Evolutionary conservation across 2,888 invertebrate genomes (phyloP), one percentile per base, ranked within the genome.

Genomic region (Bellardia bayeri): DNA sequence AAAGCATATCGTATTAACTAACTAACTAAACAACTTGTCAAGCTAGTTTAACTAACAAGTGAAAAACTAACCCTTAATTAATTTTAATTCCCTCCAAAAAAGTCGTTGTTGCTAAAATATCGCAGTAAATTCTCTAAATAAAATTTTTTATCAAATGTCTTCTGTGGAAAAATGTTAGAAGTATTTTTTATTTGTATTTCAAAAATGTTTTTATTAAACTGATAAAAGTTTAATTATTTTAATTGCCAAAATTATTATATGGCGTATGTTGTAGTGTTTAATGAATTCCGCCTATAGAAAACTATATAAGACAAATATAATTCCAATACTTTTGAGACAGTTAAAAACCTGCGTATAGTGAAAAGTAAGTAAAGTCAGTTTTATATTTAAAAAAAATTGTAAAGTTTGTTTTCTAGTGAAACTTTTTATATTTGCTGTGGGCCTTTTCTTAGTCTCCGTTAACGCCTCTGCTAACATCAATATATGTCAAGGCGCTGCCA

Each of bases 401-500:
- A 69, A 45, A 8, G 1, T 56, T 61, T 68, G 11, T 13, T 49
- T 87, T 84, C 2, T n/a, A 89, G 89, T 89, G 89, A 87, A 87
- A 80, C 42, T 78, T 64, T 13, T 88, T 1, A 30, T 88, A 14
- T 74, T 82, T 11, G 63, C 51, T n/a, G 7, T 81, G 5, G 30
- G 76, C n/a, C 40, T 81, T 30, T 66, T 82, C 8, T 49, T 72
- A 30, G 56, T 30, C 11, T 82, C 64, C 6, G 2, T 14, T 61
- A n/a, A 54, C 0, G 5, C 14, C 9, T 76, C 69, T 1, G 64
- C 9, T 6, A n/a, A 78, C 30, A 33, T 75, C 8, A 81, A 86
- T 42, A 51, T 90, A 33, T 91, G 91, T 54, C 63, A 68, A 2
- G 74, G 76, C 42, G 90, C 88, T 3, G 45, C 51, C 1, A 76